Evolutionary conservation across 2,888 invertebrate genomes (phyloP), one percentile per base, ranked within the genome.

Genomic region (Cephus pygmeus): DNA sequence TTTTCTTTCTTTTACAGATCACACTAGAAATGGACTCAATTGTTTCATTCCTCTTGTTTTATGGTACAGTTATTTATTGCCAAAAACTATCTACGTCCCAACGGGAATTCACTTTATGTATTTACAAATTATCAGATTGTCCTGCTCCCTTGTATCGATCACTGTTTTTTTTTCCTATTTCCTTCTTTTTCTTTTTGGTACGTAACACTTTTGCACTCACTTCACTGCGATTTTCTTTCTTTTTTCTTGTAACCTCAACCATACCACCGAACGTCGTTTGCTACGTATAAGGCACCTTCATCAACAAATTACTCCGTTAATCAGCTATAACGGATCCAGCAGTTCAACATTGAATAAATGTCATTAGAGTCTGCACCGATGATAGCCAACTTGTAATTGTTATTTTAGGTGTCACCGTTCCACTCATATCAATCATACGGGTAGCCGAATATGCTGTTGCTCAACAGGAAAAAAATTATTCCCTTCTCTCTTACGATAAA

Each of bases 261-360:
- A 75, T 30, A 69, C 69, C 75, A 56, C 75, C 36, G n/a, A 71
- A 33, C 12, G 71, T 56, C 56, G 23, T 23, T 79, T 84, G 84
- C 87, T 88, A 90, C 87, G 87, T 90, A 89, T 91, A 91, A 91
- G 91, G 91, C 91, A 91, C 91, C 91, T 90, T 91, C 88, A 56
- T 56, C 23, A 89, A 91, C 91, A 90, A 91, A 90, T 91, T 90
- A 91, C 87, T 86, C 88, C 86, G 87, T 87, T 85, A 86, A 31
- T 30, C 1, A 86, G 87, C 86, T 89, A 86, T 85, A 87, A 85
- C 85, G 86, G 56, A 87, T 85, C 84, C 86, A 85, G 84, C 85
- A 86, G 85, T 86, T 81, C 84, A 85, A 85, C 86, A 83, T 84
- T 85, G 85, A 86, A 85, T 86, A 81, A 77, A 80, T 79, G 79